Conservation (phyloP, 2,113 vertebrate genomes). For the Smithornis capensis region DNA sequence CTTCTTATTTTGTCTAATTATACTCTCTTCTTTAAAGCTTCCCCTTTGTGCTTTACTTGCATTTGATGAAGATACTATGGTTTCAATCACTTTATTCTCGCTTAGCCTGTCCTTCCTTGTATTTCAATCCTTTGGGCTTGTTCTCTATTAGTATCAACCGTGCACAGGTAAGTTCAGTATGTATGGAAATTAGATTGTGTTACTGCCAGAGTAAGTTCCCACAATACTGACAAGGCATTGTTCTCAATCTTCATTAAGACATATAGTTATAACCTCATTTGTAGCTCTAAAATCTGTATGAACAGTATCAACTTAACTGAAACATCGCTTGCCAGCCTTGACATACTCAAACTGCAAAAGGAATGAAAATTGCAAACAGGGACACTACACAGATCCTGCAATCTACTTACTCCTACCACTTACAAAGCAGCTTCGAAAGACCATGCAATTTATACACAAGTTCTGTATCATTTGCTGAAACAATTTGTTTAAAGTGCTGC, state of each 20-base stretch:
- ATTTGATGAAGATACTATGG: neutral
- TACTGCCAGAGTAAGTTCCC: neutral
- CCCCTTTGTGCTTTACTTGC: neutral
- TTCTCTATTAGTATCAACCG: neutral
- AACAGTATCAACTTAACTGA: neutral
- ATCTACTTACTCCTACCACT: neutral
- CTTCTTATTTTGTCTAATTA: neutral
- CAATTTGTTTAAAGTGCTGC: neutral
- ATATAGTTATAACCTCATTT: rapidly evolving
- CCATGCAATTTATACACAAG: neutral
- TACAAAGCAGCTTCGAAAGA: neutral
- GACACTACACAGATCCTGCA: neutral
- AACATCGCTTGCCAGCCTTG: neutral
- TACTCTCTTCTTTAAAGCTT: neutral
- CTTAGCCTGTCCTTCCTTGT: neutral
- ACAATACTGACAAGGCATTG: rapidly evolving
- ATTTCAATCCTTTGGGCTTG: neutral
- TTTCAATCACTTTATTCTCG: neutral
- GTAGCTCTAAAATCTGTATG: neutral
- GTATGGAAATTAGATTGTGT: neutral
- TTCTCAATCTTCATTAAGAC: neutral
- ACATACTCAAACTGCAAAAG: neutral
- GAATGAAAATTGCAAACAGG: neutral
- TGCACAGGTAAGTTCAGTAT: neutral
- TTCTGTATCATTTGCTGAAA: neutral